Evolutionary conservation across 2,888 invertebrate genomes (phyloP).

Genomic region (Macropis europaea): DNA sequence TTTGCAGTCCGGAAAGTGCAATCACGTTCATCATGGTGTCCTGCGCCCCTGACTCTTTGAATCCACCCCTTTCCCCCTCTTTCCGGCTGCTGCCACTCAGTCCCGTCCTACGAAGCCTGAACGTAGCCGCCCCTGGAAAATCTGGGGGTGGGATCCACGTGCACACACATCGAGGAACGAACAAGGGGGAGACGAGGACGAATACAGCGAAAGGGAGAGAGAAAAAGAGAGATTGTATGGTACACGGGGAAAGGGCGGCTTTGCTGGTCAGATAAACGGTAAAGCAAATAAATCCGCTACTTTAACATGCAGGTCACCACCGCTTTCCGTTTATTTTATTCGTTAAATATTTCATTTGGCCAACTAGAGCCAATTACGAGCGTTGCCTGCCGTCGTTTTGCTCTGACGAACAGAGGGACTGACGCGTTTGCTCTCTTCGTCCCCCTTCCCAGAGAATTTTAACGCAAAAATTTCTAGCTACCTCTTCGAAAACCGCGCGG

Average conservation of each 20-base stretch:
- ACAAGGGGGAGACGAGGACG: slow-evolving; percentile 33
- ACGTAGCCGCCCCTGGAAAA: slow-evolving; percentile 60
- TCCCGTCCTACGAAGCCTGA: slow-evolving; percentile 43
- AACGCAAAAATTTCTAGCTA: background rate
- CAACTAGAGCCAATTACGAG: slow-evolving; percentile 76
- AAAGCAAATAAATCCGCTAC: slow-evolving; percentile 78
- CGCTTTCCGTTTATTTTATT: slow-evolving; percentile 79
- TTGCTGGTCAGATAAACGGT: slow-evolving; percentile 70
- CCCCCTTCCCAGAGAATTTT: background rate
- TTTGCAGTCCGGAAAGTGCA: slow-evolving; percentile 77
- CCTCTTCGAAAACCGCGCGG: too few relatives aligned
- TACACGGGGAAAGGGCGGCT: slow-evolving; percentile 28
- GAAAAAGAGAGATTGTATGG: slow-evolving; percentile 6
- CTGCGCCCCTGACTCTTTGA: slow-evolving; percentile 62
- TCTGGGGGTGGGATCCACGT: slow-evolving; percentile 55
- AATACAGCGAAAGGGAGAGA: background rate
- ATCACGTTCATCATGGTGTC: slow-evolving; percentile 78
- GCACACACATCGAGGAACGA: slow-evolving; percentile 51
- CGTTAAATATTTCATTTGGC: slow-evolving; percentile 79
- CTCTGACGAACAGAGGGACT: slow-evolving; percentile 46
- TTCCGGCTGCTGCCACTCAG: slow-evolving; percentile 49
- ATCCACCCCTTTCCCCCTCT: slow-evolving; percentile 61
- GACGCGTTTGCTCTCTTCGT: slow-evolving; percentile 12
- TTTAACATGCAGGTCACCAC: slow-evolving; percentile 79
- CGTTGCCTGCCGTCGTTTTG: slow-evolving; percentile 44